Percentiles rank a stretch among this genome's conserved stretches.
These are phyloP conservation scores for Eupithecia insigniata DNA, from an alignment of 2,888 invertebrate species.

Conservation along the genomic window DNA sequence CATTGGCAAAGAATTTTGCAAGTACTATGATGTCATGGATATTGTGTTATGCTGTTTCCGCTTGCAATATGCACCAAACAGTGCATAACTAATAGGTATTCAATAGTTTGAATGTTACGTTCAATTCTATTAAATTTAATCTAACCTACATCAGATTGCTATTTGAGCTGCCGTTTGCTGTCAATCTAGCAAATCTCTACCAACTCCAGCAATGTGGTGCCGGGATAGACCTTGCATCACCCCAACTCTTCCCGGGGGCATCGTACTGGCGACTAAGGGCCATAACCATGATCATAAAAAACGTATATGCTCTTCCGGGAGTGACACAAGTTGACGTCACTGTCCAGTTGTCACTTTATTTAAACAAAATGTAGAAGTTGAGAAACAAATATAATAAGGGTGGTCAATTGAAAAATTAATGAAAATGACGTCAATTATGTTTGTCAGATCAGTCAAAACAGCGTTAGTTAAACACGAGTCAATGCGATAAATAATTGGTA, in stretches of 20 bases:
- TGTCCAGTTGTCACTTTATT: too few relatives aligned
- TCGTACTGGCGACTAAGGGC: too few relatives aligned
- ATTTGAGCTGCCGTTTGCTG: background rate
- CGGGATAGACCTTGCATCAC: background rate
- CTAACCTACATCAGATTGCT: background rate
- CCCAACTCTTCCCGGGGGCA: background rate
- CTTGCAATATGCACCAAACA: conserved; percentile 18
- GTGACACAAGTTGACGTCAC: too few relatives aligned
- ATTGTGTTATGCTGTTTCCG: conserved; percentile 28
- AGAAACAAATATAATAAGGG: too few relatives aligned
- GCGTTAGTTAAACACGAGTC: too few relatives aligned
- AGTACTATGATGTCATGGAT: conserved; percentile 30
- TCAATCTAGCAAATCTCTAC: background rate
- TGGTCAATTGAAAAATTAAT: too few relatives aligned
- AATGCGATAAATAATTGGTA: too few relatives aligned
- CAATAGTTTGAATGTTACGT: conserved; percentile 17
- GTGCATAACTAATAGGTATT: conserved; percentile 17
- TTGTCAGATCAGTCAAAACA: too few relatives aligned
- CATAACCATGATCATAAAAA: too few relatives aligned
- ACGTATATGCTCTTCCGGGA: too few relatives aligned
- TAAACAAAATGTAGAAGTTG: too few relatives aligned
- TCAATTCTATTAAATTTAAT: background rate
- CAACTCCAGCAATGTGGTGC: background rate
- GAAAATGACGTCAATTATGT: too few relatives aligned
- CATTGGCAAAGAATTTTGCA: conserved; percentile 32